phyloP scores from a whole-genome alignment of 2,888 invertebrate genomes.

The Brachynemurus nebulosus region DNA sequence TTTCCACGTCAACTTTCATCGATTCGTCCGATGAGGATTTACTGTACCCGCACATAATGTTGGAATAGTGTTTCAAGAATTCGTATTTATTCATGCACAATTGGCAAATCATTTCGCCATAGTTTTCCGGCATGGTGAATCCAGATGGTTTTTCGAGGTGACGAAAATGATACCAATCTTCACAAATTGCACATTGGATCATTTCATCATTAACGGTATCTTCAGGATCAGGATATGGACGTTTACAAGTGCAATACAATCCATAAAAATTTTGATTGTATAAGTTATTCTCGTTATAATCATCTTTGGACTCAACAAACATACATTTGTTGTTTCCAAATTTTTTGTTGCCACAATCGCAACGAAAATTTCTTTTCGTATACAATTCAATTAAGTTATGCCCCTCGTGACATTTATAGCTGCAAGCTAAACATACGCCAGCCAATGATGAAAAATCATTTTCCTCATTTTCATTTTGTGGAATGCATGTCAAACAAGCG shows the following conservation, averaged over 20 bases:
- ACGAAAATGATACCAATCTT: slow-evolving; percentile 91
- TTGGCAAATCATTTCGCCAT: slow-evolving; percentile 73
- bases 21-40: slow-evolving; percentile 8
- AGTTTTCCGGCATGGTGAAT: slow-evolving; percentile 45
- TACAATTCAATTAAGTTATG: slow-evolving; percentile 93
- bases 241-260: slow-evolving; percentile 76
- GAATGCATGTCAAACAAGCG: slow-evolving; percentile 82
- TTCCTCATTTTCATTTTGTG: slow-evolving; percentile 35
- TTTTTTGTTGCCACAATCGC: slow-evolving; percentile 84
- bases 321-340: slow-evolving; percentile 56
- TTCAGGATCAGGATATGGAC: slow-evolving; percentile 92
- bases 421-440: slow-evolving; percentile 89
- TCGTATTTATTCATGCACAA: slow-evolving; percentile 60
- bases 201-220: slow-evolving; percentile 72
- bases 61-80: slow-evolving; percentile 42
- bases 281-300: slow-evolving; percentile 52
- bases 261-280: slow-evolving; percentile 95
- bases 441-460: slow-evolving; percentile 46
- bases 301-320: slow-evolving; percentile 45
- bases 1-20: slow-evolving; percentile 5
- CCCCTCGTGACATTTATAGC: slow-evolving; percentile 86
- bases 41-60: slow-evolving; percentile 7
- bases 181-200: slow-evolving; percentile 93
- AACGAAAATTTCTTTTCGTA: slow-evolving; percentile 89
- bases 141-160: slow-evolving; percentile 45